Conservation (phyloP, 2,888 invertebrate species). For the Anoncus sp. region DNA sequence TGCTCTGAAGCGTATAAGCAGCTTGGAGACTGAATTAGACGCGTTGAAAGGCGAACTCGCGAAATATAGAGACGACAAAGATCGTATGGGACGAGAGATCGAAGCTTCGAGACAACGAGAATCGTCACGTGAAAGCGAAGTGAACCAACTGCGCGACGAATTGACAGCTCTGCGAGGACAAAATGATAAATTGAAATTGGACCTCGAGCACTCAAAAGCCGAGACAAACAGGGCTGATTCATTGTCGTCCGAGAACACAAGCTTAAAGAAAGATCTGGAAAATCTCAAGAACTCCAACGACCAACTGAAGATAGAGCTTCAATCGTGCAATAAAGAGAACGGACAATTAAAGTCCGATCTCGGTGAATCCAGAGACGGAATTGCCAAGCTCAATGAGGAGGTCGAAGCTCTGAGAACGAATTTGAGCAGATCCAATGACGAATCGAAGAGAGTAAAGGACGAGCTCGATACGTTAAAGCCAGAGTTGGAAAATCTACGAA, state of each 20-base stretch:
- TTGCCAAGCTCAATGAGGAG: conserved; percentile 32
- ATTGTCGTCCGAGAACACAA: conserved; percentile 51
- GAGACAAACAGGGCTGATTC: conserved; percentile 44
- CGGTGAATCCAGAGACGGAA: conserved; percentile 47
- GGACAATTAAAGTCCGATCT: conserved; percentile 45
- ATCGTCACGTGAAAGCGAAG: conserved; percentile 50
- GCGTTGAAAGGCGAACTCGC: conserved; percentile 66
- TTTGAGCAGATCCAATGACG: conserved; percentile 37
- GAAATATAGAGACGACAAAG: conserved; percentile 64
- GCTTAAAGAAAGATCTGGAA: conserved; percentile 59
- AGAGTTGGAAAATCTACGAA: conserved; percentile 52
- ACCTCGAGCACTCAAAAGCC: conserved; percentile 51
- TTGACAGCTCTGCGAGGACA: conserved; percentile 55
- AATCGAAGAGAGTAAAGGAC: conserved; percentile 34
- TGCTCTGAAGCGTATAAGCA: conserved; percentile 15
- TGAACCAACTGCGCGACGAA: conserved; percentile 54
- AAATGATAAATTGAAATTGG: conserved; percentile 63
- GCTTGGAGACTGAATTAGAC: conserved; percentile 55
- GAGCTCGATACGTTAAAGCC: conserved; percentile 51
- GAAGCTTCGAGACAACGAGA: conserved; percentile 41
- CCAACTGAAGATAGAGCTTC: conserved; percentile 24
- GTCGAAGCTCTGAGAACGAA: conserved; percentile 22
- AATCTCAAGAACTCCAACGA: conserved; percentile 45
- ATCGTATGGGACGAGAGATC: conserved; percentile 48
- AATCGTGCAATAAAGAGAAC: conserved; percentile 28